Base-by-base conservation (phyloP, 2,113 vertebrate genomes). In the Hypocryptadius cinnamomeus region DNA sequence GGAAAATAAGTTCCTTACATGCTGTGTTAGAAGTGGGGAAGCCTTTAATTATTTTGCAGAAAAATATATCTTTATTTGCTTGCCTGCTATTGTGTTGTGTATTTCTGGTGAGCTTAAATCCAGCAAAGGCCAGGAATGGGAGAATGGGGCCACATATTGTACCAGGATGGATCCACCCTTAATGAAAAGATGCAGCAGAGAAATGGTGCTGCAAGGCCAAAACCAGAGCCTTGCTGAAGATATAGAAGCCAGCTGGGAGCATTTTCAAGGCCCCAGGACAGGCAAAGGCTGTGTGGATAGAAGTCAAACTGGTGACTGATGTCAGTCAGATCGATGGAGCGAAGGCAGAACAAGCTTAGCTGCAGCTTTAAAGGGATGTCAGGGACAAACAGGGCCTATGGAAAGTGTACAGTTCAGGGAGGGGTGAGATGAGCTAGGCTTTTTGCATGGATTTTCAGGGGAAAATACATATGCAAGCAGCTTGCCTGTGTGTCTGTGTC, bases 101-200 rank as follows among this genome's bases (percentile, higher is more conserved):
- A 15, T 31, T 27, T 53, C 76, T 74, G 57, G 17, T 68, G 50
- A 94, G 40, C 10, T 73, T 70, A 31, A 78, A 83, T 33, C 47
- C 47, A 91, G 48, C 53, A 69, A 56, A 82, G 69, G n/a, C 40
- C 59, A 7, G 33, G 45, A 59, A 15, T 1, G 33, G 35, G 68
- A 68, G 16, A 69, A 68, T 1, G 11, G 42, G 19, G 13, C 15
- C 60, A 50, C 2, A 4, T 0, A 0, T 35, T 13, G 1, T 30
- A 44, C 19, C 33, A 30, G 2, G 12, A 65, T 1, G 2, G 31
- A 4, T 15, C 39, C 28, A 8, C 15, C 40, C 35, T 11, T 24
- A 47, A 54, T n/a, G 28, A 47, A 82, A 87, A 72, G 53, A 39
- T 14, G 51, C 21, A 66, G 59, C 37, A 54, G 57, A 69, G 23